A percentile compares a stretch with the other conserved stretches of the same genome.
These are phyloP conservation scores for Coendou prehensilis DNA, from an alignment of 2,797 vertebrate species.

Conservation along the genomic window DNA sequence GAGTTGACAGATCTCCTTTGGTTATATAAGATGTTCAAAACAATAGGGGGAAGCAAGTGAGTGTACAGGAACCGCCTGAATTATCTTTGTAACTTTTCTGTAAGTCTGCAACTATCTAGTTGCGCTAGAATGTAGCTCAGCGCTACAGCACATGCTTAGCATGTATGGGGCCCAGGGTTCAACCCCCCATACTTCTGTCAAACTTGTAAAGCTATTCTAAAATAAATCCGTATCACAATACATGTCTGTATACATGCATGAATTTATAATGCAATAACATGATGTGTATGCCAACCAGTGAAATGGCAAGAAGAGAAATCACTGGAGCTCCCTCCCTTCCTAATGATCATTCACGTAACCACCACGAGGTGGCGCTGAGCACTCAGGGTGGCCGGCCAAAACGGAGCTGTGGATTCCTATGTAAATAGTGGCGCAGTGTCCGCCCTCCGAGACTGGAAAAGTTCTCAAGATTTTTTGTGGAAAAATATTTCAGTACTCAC, in stretches of 20 bases:
- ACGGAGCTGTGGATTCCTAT: background rate
- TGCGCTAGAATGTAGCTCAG: background rate
- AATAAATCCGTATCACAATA: background rate
- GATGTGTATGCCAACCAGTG: background rate
- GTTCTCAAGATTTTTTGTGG: conserved; percentile 41
- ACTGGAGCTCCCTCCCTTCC: background rate
- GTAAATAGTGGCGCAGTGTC: background rate
- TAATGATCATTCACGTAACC: background rate
- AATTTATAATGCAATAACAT: background rate
- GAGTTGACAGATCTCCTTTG: background rate
- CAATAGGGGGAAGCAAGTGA: background rate
- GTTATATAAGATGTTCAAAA: background rate
- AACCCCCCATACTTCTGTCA: background rate
- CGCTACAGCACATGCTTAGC: background rate
- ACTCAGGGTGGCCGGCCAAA: background rate
- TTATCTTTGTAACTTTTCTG: conserved; percentile 5
- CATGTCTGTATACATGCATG: background rate
- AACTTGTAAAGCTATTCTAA: background rate
- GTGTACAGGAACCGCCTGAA: background rate
- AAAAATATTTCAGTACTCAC: conserved; percentile 31
- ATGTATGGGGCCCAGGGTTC: background rate
- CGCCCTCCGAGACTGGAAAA: conserved; percentile 5
- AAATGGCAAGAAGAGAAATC: background rate
- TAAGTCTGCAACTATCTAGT: background rate
- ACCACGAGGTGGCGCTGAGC: conserved; percentile 55